These are phyloP conservation scores for Mythimna albipuncta DNA, from an alignment of 2,888 invertebrate genomes.

Conservation along the genomic window DNA sequence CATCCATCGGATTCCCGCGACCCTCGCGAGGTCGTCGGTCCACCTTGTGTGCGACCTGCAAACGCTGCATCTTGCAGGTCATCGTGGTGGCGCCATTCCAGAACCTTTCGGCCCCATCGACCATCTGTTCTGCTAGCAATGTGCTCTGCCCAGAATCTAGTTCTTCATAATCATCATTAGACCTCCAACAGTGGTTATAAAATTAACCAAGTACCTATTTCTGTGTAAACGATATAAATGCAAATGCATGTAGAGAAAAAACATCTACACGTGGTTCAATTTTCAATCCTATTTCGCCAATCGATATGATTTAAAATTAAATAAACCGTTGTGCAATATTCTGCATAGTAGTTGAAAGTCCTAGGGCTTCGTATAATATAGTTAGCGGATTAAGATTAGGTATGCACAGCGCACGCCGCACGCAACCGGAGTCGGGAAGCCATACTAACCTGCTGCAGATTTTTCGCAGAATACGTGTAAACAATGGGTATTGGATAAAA, in stretches of 20 bases:
- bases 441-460: conserved; percentile 48
- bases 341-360: conserved; percentile 18
- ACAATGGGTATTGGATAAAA: conserved; percentile 19
- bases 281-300: conserved; percentile 16
- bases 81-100: too few relatives aligned
- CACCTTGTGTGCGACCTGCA: too few relatives aligned
- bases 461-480: conserved; percentile 38
- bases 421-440: conserved; percentile 49
- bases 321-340: conserved; percentile 5
- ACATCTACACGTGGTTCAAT: not conserved
- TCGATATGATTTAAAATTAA: conserved; percentile 20
- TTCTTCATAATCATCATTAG: not conserved
- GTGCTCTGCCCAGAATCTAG: not conserved
- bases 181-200: conserved; percentile 5
- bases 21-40: too few relatives aligned
- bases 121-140: too few relatives aligned
- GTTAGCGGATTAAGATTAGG: conserved; percentile 62
- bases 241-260: too few relatives aligned
- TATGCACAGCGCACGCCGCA: conserved; percentile 36
- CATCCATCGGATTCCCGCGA: too few relatives aligned
- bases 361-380: conserved; percentile 62
- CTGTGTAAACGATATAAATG: conserved; percentile 23
- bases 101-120: too few relatives aligned
- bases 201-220: not conserved
- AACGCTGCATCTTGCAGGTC: too few relatives aligned